Evolutionary conservation across 2,113 vertebrate species (phyloP).

Genomic region (Lepisosteus oculatus): DNA sequence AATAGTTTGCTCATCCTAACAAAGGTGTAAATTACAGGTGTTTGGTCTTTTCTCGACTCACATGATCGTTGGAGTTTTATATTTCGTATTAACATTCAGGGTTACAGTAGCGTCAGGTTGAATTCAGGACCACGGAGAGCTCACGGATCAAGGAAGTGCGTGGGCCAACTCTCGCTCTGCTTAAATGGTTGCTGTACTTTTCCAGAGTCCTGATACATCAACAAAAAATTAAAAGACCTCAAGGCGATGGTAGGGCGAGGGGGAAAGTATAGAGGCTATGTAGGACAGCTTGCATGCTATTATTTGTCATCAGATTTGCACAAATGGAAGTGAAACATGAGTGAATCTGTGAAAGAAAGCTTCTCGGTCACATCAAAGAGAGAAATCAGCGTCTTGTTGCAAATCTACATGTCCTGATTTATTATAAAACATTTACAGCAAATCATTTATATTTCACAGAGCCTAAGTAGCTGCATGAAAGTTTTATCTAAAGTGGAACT

Average conservation of each 20-base stretch:
- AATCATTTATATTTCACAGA: slow-evolving; percentile 86
- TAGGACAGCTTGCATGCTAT: slow-evolving; percentile 10
- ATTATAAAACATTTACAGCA: slow-evolving; percentile 82
- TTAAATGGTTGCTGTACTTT: slow-evolving; percentile 2
- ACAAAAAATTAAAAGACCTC: slow-evolving; percentile 2
- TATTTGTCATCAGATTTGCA: slow-evolving; percentile 17
- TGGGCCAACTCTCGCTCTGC: neutral
- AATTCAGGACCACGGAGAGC: slow-evolving; percentile 22
- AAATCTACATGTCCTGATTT: slow-evolving; percentile 67
- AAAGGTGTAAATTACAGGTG: no score
- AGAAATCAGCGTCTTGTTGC: slow-evolving; percentile 42
- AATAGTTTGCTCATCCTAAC: no score
- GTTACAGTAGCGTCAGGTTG: neutral
- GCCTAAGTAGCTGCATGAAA: slow-evolving; percentile 83
- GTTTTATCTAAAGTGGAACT: slow-evolving; percentile 75
- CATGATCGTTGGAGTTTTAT: no score
- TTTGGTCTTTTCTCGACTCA: no score
- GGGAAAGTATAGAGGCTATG: neutral
- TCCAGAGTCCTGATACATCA: neutral
- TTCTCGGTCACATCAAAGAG: slow-evolving; percentile 30
- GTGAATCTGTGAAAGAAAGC: slow-evolving; percentile 25
- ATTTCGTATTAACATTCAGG: neutral
- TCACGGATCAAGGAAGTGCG: neutral
- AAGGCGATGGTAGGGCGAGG: neutral
- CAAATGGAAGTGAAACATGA: slow-evolving; percentile 17